Percentiles rank a stretch among this genome's conserved stretches.
These are phyloP conservation scores for Megathymus violae DNA, from an alignment of 1,140 invertebrate genomes.

Conservation along the genomic window DNA sequence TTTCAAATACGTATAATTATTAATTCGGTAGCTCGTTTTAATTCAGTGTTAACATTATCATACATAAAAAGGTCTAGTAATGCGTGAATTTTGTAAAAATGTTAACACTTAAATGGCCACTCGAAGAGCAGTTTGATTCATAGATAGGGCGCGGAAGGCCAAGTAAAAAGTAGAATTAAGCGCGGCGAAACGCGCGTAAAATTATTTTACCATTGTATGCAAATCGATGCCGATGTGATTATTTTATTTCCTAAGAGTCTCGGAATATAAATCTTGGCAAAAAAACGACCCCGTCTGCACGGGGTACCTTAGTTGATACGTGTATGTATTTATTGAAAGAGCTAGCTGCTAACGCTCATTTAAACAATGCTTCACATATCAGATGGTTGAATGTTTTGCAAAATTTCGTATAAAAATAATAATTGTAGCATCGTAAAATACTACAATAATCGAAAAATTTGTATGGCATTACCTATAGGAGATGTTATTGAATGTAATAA, in stretches of 20 bases:
- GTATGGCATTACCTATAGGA: too few species aligned
- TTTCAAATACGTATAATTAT: conserved; percentile 3
- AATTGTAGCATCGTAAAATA: too few species aligned
- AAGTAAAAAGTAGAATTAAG: conserved; percentile 82
- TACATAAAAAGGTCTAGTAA: conserved; percentile 23
- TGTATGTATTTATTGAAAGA: conserved; percentile 49
- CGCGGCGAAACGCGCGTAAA: conserved; percentile 82
- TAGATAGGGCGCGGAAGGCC: conserved; percentile 79
- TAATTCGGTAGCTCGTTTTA: conserved; percentile 17
- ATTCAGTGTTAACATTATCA: conserved; percentile 13
- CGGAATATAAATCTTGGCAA: conserved; percentile 79
- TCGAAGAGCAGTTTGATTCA: conserved; percentile 75
- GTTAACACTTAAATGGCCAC: conserved; percentile 75
- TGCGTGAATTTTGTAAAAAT: conserved; percentile 53
- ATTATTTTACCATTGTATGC: conserved; percentile 84
- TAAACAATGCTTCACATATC: conserved; percentile 12
- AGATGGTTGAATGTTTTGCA: conserved; percentile 4
- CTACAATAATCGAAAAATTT: too few species aligned
- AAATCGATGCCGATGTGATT: conserved; percentile 80
- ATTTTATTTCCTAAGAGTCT: conserved; percentile 82
- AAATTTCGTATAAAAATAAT: too few species aligned
- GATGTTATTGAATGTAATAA: too few species aligned
- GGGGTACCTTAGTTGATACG: conserved; percentile 63
- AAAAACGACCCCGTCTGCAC: conserved; percentile 69
- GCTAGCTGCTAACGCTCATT: conserved; percentile 13